A percentile compares a stretch with the other conserved stretches of the same genome.
Conservation (phyloP, 2,797 vertebrate genomes). For the Thunnus albacares region DNA sequence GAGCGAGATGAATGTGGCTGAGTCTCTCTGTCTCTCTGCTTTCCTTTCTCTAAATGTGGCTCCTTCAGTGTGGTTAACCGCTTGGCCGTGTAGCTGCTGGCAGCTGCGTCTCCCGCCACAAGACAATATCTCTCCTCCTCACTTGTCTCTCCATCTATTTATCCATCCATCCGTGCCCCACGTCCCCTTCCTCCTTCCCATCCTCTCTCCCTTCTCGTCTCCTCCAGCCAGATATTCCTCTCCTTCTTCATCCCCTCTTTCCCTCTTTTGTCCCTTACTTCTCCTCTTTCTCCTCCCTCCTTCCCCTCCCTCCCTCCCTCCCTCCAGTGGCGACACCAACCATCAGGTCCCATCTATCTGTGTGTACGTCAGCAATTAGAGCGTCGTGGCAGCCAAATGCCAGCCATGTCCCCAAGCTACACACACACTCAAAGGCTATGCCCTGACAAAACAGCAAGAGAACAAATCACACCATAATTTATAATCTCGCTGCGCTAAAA, state of each 20-base stretch:
- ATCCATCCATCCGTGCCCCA: constrained; percentile 33
- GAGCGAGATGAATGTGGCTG: constrained; percentile 76
- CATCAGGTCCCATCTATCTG: constrained; percentile 99
- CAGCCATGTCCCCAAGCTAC: constrained; percentile 97
- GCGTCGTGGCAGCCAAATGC: constrained; percentile 97
- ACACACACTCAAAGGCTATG: constrained; percentile 74
- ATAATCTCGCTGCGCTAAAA: constrained; percentile 97
- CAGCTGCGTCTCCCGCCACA: constrained; percentile 60
- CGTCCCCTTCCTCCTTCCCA: constrained; percentile 33
- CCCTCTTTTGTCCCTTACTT: constrained; percentile 23
- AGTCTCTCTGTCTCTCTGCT: constrained; percentile 51
- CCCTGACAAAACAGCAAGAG: constrained; percentile 94
- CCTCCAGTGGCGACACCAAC: constrained; percentile 86
- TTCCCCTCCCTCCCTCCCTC: constrained; percentile 19
- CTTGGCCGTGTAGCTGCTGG: constrained; percentile 67
- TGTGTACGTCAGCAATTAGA: constrained; percentile 99
- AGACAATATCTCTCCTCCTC: constrained; percentile 70
- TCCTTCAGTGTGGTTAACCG: constrained; percentile 73
- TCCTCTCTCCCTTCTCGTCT: constrained; percentile 14
- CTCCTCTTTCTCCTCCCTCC: constrained; percentile 16
- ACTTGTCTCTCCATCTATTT: constrained; percentile 61
- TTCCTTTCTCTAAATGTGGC: constrained; percentile 67
- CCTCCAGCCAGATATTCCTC: constrained; percentile 35
- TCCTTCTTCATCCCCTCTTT: constrained; percentile 13
- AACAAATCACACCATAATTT: constrained; percentile 99